Evolutionary conservation across 35 echinoderm and acorn worm genomes (phyloP), one percentile per base, ranked within the genome.

Genomic region (Chiridota heheva): DNA sequence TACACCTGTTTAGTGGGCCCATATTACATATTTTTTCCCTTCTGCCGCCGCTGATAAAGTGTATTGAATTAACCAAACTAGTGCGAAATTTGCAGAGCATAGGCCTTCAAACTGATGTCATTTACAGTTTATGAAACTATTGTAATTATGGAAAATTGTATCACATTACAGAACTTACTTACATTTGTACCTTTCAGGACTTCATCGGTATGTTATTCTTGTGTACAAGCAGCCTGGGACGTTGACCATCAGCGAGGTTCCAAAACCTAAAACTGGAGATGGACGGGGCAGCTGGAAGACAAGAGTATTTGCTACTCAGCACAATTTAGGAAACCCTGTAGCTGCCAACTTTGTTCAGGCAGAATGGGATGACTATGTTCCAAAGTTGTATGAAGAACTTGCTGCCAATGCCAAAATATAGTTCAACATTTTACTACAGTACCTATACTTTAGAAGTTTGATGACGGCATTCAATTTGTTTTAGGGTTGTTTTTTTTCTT

Each of bases 151-250:
- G 27, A 13, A 8, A 22, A 63, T 63, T 63, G 8, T 63, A 12
- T 51, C n/a, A 12, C 47, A 12, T 51, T 51, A 12, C 27, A 8
- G 31, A 7, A 63, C 16, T 63, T 6, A 63, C n/a, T n/a, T n/a
- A n/a, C 62, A 31, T 44, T 12, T 22, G 13, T 39, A 66, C 24
- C 22, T 27, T 72, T 1, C 84, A 91, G 89, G 95, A 49, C 69
- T 98, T 1, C 95, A 98, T 78, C 81, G 95, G 18, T 98, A 98
- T 75, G 75, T 91, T 24, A 46, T 98, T 22, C 72, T 98, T 44
- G 82, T 98, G n/a, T 98, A 98, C 95, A 98, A 98, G 81, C 95
- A 98, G 60, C 85, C 89, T 47, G 72, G 85, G 18, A 49, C 47
- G 24, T 64, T 85, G 37, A 82, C 37, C 33, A 71, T 78, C 58